Evolutionary conservation across 2,113 vertebrate genomes (phyloP), one percentile per base, ranked within the genome.

Genomic region (Clarias magur): DNA sequence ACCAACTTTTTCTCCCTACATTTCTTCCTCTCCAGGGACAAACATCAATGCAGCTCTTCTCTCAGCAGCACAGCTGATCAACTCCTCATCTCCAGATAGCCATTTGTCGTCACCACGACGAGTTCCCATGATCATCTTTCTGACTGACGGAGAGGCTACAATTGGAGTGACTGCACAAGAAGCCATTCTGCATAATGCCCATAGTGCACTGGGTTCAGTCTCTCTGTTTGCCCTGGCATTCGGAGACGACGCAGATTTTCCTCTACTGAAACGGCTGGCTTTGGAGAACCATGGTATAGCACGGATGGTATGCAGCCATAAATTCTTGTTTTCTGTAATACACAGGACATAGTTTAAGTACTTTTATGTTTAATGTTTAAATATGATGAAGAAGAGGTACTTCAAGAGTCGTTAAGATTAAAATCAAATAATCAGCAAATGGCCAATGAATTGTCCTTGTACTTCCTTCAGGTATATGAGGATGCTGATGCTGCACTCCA

Each of bases 111-210:
- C 92, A 23, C 91, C 87, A 23, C 91, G 88, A 0, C 94, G 91
- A 1, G 94, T 96, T 54, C 94, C 95, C 12, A 93, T 97, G 88
- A 91, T 97, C 11, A 94, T 97, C 89, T 96, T 97, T 91, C 93
- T 97, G 21, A 97, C 95, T 0, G 96, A 97, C n/a, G 95, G 96
- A 0, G 96, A 97, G 85, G 95, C 96, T n/a, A 97, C 95, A 1
- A 94, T 94, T 0, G 95, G 96, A 0, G 94, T 96, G 48, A 96
- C 94, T 0, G 91, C 93, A 0, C 90, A 93, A 0, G 92, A 93
- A 62, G 89, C 91, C 67, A 97, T 97, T 89, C 93, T 97, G 1
- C 92, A 4, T 60, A 96, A 96, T 5, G 92, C 95, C 38, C 93
- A 85, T 80, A 94, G 92, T 84, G 96, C 94, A 4, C 84, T 96